A percentile compares a stretch with the other conserved stretches of the same genome.
Evolutionary conservation across 1,140 invertebrate genomes (phyloP).

Genomic region (Caenorhabditis tropicalis): DNA sequence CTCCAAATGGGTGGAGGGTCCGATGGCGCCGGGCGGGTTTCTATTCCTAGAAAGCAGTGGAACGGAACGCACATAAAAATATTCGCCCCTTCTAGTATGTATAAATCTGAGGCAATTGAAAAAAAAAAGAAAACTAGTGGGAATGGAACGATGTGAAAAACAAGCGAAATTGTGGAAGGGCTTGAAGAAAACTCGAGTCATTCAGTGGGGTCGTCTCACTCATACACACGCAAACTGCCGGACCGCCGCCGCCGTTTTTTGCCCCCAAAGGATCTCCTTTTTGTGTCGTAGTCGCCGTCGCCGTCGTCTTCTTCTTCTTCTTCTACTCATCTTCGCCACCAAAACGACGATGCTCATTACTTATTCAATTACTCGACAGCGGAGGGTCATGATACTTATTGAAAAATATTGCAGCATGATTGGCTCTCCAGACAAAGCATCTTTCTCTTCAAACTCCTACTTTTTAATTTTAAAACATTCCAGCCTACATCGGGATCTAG

Average conservation of each 20-base stretch:
- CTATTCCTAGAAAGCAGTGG: neutral
- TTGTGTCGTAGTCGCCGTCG: neutral
- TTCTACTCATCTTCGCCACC: neutral
- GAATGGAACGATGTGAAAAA: slow-evolving; percentile 40
- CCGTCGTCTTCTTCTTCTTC: neutral
- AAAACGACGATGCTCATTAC: slow-evolving; percentile 41
- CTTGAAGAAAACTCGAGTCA: slow-evolving; percentile 32
- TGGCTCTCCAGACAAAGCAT: neutral
- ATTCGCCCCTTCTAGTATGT: neutral
- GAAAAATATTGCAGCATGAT: slow-evolving; percentile 26
- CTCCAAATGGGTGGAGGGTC: neutral
- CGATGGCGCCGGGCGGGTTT: neutral
- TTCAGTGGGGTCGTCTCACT: slow-evolving; percentile 26
- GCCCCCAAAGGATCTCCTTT: slow-evolving; percentile 24
- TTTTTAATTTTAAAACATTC: neutral
- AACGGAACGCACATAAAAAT: neutral
- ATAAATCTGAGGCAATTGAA: slow-evolving; percentile 36
- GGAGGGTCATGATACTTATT: slow-evolving; percentile 29
- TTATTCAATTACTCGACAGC: slow-evolving; percentile 34
- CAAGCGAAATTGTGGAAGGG: slow-evolving; percentile 17
- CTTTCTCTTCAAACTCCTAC: neutral
- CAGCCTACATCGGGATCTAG: no score
- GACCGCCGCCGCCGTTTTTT: neutral
- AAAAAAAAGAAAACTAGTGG: neutral
- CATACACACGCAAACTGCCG: slow-evolving; percentile 29